Conservation (phyloP, 2,797 vertebrate genomes). For the Myotis myotis region DNA sequence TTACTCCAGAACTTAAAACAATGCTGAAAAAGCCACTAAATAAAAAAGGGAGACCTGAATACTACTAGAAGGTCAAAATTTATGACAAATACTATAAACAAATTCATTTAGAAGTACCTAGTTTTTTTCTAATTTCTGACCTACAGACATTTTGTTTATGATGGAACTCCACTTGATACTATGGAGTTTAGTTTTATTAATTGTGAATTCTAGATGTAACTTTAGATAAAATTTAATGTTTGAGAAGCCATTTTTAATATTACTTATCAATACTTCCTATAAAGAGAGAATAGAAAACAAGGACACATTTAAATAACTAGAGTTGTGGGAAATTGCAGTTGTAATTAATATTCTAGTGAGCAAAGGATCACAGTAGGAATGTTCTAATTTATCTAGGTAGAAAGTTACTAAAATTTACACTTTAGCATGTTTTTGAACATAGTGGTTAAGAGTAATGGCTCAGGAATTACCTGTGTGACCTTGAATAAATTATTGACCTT, state of each 20-base stretch:
- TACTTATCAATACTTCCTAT: background rate
- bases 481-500: background rate
- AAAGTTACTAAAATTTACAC: background rate
- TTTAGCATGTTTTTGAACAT: background rate
- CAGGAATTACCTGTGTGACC: background rate
- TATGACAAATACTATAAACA: background rate
- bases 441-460: background rate
- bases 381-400: background rate
- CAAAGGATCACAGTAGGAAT: background rate
- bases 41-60: background rate
- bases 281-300: background rate
- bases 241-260: background rate
- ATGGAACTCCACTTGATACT: background rate
- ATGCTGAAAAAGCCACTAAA: background rate
- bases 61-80: background rate
- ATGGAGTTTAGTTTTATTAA: background rate
- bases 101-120: background rate
- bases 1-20: background rate
- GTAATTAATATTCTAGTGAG: background rate
- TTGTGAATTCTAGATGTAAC: background rate
- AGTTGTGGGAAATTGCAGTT: background rate
- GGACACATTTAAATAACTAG: background rate
- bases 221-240: background rate
- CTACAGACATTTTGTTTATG: constrained; percentile 22
- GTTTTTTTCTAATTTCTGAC: background rate